Evolutionary conservation across 2,797 vertebrate genomes (phyloP).

Genomic region (Hydrocynus forskahlii): DNA sequence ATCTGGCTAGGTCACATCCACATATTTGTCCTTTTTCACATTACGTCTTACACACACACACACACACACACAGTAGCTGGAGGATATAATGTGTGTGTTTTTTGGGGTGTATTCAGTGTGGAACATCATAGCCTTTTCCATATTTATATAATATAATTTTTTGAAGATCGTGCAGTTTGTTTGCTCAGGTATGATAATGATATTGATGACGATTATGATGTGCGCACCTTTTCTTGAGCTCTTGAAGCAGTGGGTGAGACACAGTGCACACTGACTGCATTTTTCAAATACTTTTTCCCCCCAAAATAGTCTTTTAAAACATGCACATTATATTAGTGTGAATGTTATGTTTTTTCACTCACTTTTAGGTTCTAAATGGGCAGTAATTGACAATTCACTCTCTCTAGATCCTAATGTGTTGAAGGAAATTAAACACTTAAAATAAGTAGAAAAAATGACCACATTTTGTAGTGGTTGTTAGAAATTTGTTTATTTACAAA

Average conservation of each 20-base stretch:
- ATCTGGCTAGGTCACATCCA: neutral
- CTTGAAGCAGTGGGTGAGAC: neutral
- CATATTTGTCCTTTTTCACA: neutral
- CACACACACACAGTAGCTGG: neutral
- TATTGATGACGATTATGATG: neutral
- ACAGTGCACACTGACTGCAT: neutral
- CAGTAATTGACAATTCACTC: neutral
- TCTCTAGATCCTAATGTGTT: neutral
- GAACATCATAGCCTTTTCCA: neutral
- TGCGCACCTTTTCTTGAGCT: neutral
- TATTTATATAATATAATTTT: no score
- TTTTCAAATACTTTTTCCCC: neutral
- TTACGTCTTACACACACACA: neutral
- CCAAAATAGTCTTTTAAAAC: neutral
- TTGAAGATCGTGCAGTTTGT: slow-evolving; percentile 1
- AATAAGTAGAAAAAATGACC: neutral
- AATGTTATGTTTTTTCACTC: no score
- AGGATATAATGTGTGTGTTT: neutral
- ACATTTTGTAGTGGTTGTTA: neutral
- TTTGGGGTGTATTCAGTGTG: neutral
- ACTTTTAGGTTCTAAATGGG: neutral
- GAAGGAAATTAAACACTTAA: neutral
- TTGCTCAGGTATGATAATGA: slow-evolving; percentile 13
- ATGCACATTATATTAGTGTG: neutral
- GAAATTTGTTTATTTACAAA: no score